Evolutionary conservation across 2,113 vertebrate genomes (phyloP), one percentile per base, ranked within the genome.

Genomic region (Oreotrochilus melanogaster): DNA sequence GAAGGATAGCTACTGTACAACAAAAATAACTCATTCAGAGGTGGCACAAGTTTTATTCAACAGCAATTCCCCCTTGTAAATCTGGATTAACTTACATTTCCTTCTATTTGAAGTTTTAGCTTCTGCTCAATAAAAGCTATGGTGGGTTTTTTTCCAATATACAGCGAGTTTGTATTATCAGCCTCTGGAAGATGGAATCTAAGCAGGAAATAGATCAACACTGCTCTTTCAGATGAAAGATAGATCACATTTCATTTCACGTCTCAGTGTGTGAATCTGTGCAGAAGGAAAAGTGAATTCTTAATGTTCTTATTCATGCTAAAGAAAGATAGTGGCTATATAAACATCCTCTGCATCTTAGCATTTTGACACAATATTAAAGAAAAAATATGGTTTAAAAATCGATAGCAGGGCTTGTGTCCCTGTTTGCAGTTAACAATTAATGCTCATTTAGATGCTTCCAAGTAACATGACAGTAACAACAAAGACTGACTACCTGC

Each of bases 141-240:
- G 18, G 18, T 8, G 0, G 2, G 42, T 2, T 43, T 86, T 78
- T 35, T 39, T 11, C 43, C 47, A 88, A 30, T 86, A 60, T 43
- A 65, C 21, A 58, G 50, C 74, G 92, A 91, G 22, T 81, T 92
- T 56, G 50, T 82, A 28, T 95, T 94, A 78, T 48, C 65, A 83
- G 61, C 18, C 24, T 78, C 30, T 94, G 76, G 28, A 93, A 81
- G 28, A 85, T 64, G 10, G 10, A 80, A 76, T 71, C 33, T 85
- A 79, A 89, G 51, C 9, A 75, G 65, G 33, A 89, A 87, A 71
- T 64, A n/a, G 10, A 54, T 30, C 78, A 27, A 13, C 48, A 30
- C 11, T 56, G 65, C 21, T 86, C 57, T 87, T 92, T 79, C 69
- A 80, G 22, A 65, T 62, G 21, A 82, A 88, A 58, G 67, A 82